phyloP scores from a whole-genome alignment of 2,888 invertebrate genomes.

The Mimumesa dahlbomi region DNA sequence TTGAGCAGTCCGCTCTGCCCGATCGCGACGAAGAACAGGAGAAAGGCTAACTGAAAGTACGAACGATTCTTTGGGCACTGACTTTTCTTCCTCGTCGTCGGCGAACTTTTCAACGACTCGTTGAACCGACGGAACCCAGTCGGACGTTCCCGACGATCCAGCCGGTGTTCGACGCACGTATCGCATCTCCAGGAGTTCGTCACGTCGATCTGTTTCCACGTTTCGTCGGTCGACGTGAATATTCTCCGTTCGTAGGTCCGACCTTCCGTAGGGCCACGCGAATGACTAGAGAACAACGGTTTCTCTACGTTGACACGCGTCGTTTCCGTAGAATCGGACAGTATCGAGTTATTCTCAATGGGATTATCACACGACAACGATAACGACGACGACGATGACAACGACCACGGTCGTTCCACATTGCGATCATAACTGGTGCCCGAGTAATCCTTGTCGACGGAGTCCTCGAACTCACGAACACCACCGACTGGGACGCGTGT shows the following conservation, averaged over 20 bases:
- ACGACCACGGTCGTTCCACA: conserved; percentile 6
- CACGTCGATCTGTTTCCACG: conserved; percentile 32
- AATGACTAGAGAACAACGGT: conserved; percentile 62
- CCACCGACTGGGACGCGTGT: not conserved
- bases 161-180: conserved; percentile 28
- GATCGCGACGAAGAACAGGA: conserved; percentile 71
- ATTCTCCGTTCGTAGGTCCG: conserved; percentile 20
- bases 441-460: not conserved
- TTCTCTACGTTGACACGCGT: conserved; percentile 24
- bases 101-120: conserved; percentile 13
- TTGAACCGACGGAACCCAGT: conserved; percentile 20
- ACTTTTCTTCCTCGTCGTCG: conserved; percentile 45
- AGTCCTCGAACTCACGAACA: too few species aligned
- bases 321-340: conserved; percentile 7
- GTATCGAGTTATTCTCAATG: conserved; percentile 12
- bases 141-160: conserved; percentile 13
- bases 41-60: conserved; percentile 67
- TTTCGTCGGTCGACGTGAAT: conserved; percentile 35
- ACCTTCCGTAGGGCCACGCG: conserved; percentile 28
- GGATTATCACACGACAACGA: conserved; percentile 8
- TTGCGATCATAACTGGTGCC: conserved; percentile 11
- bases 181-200: conserved; percentile 28
- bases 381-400: too few species aligned
- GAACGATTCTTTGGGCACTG: conserved; percentile 53
- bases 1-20: conserved; percentile 66